Evolutionary conservation across 92 coral and sea anemone genomes (phyloP), one percentile per base, ranked within the genome.

Genomic region (Bergia puertoricense): DNA sequence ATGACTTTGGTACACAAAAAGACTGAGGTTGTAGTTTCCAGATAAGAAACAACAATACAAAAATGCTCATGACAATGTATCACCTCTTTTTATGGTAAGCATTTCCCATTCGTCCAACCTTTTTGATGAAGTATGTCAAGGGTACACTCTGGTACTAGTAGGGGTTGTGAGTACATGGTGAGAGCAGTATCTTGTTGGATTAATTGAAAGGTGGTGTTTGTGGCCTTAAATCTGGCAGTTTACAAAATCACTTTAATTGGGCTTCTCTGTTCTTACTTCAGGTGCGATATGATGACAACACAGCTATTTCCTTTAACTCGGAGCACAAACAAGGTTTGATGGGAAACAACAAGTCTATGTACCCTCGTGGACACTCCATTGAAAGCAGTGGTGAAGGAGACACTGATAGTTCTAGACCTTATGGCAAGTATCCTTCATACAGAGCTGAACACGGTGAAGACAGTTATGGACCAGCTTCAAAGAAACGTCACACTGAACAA

Each of bases 251-350:
- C 18, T 41, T 9, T 74, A 14, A 69, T 4, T 54, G 76, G 14
- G 5, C 85, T 45, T 76, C 38, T 91, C 38, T 23, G 75, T 13
- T 48, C 1, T 77, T n/a, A 40, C 59, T 45, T 30, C 89, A 95
- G 98, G 98, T 95, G 68, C 90, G 92, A 42, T 95, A 91, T 91
- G 98, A 93, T 65, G 98, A 95, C 68, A 73, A 88, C 75, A 69
- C 90, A 45, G 85, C 85, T 18, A 62, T 80, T 5, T 89, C 92
- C 62, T 89, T 77, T 72, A 81, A 81, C 1, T n/a, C 94, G 50
- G 92, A 89, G 40, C 84, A 76, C 51, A 88, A 72, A 16, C 51
- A 79, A 48, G 38, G 93, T 8, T 82, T 91, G 40, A 93, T 93
- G 98, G 96, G 98, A 13, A 95, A 93, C 81, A 89, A 88, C 16